Evolutionary conservation across 2,888 invertebrate species (phyloP), one percentile per base, ranked within the genome.

Genomic region (Beris morrisii): DNA sequence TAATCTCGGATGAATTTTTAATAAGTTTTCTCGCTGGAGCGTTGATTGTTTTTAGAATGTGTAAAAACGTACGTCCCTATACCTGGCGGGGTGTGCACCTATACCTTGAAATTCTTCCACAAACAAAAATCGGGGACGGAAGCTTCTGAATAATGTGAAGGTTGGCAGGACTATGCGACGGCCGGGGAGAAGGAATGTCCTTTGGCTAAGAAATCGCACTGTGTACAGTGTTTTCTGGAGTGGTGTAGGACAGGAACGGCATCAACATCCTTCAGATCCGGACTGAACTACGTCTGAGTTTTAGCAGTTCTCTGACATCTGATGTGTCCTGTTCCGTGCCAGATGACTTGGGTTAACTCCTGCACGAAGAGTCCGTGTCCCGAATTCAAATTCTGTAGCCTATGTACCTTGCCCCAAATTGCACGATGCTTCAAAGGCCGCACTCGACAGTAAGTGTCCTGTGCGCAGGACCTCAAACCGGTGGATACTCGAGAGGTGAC

Each of bases 1-100:
- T 67, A 65, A 67, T 67, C 61, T 61, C 50, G 56, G 59, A 67
- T 67, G 65, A 65, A 67, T 67, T 67, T 67, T 65, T 67, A 67
- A 67, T 67, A 55, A 65, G 46, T 65, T 50, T 61, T 65, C 56
- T 54, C 65, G 55, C 61, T 61, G 55, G 56, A 61, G 61, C 57
- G 55, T 56, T 67, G 65, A 67, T 67, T 67, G 67, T 67, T 66
- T 66, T 53, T 66, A 58, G 58, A 15, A 66, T 66, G 65, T 66
- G 58, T 66, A 12, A 53, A 48, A 65, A 4, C 53, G 48, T 48
- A 38, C 38, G 38, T 38, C 9, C 38, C 2, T 38, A 38, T 38
- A 38, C 7, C 38, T 7, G 9, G 38, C 9, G 9, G 38, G 38
- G 38, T 38, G 38, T 3, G 38, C 38, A 38, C 38, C 5, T 38